Evolutionary conservation across 2,888 invertebrate species (phyloP), one percentile per base, ranked within the genome.

Genomic region (Aporophyla nigra): DNA sequence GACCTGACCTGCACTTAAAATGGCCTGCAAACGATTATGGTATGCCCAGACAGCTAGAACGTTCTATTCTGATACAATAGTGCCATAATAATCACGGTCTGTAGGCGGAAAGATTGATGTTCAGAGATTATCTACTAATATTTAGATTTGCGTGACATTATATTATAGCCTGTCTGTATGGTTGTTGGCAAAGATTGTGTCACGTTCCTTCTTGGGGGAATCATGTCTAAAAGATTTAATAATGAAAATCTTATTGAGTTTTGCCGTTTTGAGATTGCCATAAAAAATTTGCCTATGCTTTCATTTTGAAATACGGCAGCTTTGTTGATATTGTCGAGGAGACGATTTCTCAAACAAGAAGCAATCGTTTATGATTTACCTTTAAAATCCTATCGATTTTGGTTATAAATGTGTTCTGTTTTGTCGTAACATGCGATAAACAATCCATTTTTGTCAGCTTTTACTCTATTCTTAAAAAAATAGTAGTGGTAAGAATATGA

Each of bases 81-180:
- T 33, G 24, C 21, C 24, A 19, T 43, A 65, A 76, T 76, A 82
- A 66, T 76, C 78, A 78, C 33, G 78, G 43, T 76, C 19, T 33
- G 66, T 24, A 51, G 19, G 78, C 66, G 61, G 82, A 82, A 78
- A 78, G 77, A 82, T 62, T 67, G 54, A 82, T 76, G 65, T 40
- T 49, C 6, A 59, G 14, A 76, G 19, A 59, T 53, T 65, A 65
- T 27, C 14, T 53, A 63, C 21, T 51, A 46, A 53, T 49, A 61
- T 82, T 75, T 66, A 19, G 51, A 40, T 65, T 27, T 21, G n/a
- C 4, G n/a, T 43, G 54, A 51, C 40, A 51, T 24, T 56, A 21
- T 46, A 56, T 56, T 56, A 51, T 6, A 12, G 21, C 56, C 33
- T 33, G 33, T 33, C 33, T 14, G 33, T 63, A 58, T 33, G 46